phyloP scores from a whole-genome alignment of 2,888 invertebrate genomes.

The Gibbula magus region DNA sequence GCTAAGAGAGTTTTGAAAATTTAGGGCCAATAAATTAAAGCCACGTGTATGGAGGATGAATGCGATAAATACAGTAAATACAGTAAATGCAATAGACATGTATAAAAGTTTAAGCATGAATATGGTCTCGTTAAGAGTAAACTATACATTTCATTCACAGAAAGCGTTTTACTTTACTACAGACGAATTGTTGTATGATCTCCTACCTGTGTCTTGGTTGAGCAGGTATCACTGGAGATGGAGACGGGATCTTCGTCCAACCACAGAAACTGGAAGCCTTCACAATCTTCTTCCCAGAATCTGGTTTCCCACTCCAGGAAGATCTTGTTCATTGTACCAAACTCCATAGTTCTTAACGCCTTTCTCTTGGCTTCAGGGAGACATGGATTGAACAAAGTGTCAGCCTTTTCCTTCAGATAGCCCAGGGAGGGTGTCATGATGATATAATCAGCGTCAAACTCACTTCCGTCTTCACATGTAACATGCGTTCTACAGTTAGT shows the following conservation, averaged over 20 bases:
- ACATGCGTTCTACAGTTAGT: constrained; percentile 26
- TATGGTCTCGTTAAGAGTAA: no score
- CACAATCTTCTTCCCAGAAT: constrained; percentile 80
- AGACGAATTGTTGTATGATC: no score
- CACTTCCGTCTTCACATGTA: constrained; percentile 46
- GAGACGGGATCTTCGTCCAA: background rate
- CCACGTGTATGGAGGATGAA: no score
- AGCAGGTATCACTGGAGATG: background rate
- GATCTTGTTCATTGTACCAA: constrained; percentile 85
- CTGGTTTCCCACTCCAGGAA: constrained; percentile 85
- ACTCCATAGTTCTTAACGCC: constrained; percentile 83
- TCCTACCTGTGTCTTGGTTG: constrained; percentile 22
- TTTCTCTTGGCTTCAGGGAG: constrained; percentile 83
- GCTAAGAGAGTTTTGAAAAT: no score
- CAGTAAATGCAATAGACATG: no score
- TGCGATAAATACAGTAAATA: no score
- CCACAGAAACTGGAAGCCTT: constrained; percentile 35
- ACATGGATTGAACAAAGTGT: constrained; percentile 83
- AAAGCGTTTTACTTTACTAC: no score
- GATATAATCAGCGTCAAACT: constrained; percentile 82
- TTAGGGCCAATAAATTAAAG: no score
- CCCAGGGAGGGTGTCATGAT: constrained; percentile 86
- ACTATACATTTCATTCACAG: no score
- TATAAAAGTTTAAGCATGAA: no score
- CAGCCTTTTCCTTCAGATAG: constrained; percentile 84